A percentile compares a stretch with the other conserved stretches of the same genome.
Evolutionary conservation across 2,113 vertebrate genomes (phyloP).

Genomic region (Excalfactoria chinensis): DNA sequence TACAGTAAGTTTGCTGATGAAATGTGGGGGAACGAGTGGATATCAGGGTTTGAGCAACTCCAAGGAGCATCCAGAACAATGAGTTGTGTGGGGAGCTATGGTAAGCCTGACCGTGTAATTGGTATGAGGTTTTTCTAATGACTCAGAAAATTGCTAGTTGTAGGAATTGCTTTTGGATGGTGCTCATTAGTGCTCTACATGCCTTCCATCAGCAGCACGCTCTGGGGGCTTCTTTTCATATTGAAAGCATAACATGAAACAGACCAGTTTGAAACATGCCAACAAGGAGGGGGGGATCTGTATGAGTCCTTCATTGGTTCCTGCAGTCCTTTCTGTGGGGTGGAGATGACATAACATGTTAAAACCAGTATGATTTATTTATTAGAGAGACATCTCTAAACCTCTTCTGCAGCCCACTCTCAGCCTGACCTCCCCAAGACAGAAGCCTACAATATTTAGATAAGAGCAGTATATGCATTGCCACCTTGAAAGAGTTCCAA

Average conservation of each 20-base stretch:
- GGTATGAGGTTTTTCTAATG: conserved; percentile 40
- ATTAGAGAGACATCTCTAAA: background rate
- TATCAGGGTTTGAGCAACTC: background rate
- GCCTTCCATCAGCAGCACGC: conserved; percentile 35
- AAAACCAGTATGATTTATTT: background rate
- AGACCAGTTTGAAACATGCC: background rate
- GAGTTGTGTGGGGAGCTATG: background rate
- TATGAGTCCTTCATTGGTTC: background rate
- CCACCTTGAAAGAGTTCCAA: background rate
- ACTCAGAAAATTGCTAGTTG: conserved; percentile 55
- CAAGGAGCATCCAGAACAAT: background rate
- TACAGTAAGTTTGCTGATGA: background rate
- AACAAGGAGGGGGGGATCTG: background rate
- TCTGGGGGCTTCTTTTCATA: conserved; percentile 14
- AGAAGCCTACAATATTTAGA: background rate
- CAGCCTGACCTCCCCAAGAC: background rate
- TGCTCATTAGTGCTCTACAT: conserved; percentile 57
- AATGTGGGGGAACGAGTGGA: background rate
- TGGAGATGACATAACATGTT: background rate
- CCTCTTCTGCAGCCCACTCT: background rate
- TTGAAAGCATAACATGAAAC: conserved; percentile 3
- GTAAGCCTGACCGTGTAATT: conserved; percentile 20
- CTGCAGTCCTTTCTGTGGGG: background rate
- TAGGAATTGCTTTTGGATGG: conserved; percentile 51
- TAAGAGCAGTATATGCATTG: background rate